A percentile compares a stretch with the other conserved stretches of the same genome.
Conservation (phyloP, 2,113 vertebrate species). For the Ascaphus truei region DNA sequence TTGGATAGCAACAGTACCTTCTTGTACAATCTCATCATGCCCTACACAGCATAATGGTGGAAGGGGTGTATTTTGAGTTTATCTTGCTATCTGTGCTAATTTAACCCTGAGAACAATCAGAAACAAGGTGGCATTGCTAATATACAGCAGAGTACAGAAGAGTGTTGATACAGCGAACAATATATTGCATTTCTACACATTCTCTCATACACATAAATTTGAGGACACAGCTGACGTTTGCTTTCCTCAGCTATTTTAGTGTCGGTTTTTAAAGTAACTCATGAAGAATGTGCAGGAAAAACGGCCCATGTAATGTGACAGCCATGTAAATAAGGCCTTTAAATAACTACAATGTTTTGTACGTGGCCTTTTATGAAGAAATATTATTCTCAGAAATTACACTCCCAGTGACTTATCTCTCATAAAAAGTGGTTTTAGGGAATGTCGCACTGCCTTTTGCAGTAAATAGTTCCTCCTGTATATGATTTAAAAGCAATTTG, state of each 20-base stretch:
- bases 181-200: conserved; percentile 88
- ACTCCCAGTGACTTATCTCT: conserved; percentile 46
- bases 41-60: no score
- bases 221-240: conserved; percentile 81
- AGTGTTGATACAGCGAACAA: conserved; percentile 76
- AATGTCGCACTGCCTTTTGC: conserved; percentile 31
- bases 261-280: conserved; percentile 63
- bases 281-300: conserved; percentile 62
- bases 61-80: no score
- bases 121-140: conserved; percentile 78
- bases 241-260: conserved; percentile 78
- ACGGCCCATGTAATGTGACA: conserved; percentile 53
- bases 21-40: no score
- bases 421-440: conserved; percentile 44
- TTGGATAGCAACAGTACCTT: no score
- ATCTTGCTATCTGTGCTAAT: no score
- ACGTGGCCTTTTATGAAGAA: conserved; percentile 58
- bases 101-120: conserved; percentile 95
- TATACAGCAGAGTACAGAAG: conserved; percentile 85
- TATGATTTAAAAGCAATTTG: conserved; percentile 30
- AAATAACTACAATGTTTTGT: conserved; percentile 57
- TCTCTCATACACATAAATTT: conserved; percentile 81
- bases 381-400: conserved; percentile 54
- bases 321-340: conserved; percentile 65
- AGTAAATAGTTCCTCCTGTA: conserved; percentile 28